These are phyloP conservation scores for Glaucopsyche alexis DNA, from an alignment of 2,888 invertebrate species.

Conservation along the genomic window DNA sequence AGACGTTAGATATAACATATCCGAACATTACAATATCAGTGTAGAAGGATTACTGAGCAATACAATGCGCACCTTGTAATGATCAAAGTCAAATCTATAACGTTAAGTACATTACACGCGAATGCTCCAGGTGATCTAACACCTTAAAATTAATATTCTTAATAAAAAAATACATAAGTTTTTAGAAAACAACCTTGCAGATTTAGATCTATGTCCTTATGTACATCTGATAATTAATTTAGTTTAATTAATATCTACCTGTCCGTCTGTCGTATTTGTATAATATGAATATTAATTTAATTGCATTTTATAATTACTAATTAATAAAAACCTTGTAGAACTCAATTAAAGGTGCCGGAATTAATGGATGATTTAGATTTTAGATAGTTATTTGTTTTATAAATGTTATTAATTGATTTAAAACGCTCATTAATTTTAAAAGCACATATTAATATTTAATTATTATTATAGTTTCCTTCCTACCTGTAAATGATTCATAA, in stretches of 20 bases:
- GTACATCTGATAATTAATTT: neutral
- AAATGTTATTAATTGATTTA: slow-evolving; percentile 8
- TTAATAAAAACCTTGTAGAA: slow-evolving; percentile 3
- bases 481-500: neutral
- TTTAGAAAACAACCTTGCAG: slow-evolving; percentile 1
- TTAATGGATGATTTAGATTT: neutral
- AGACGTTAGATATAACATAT: too few species aligned
- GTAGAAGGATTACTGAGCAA: too few species aligned
- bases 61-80: too few species aligned
- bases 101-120: too few species aligned
- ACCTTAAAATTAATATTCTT: too few species aligned
- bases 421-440: neutral
- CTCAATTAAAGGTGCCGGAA: neutral
- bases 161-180: neutral
- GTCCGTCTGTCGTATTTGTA: neutral
- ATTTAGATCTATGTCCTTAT: neutral
- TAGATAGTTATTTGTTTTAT: neutral
- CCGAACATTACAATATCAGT: too few species aligned
- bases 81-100: too few species aligned
- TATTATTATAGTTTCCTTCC: neutral
- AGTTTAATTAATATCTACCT: neutral
- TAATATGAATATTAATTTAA: slow-evolving; percentile 7
- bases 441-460: neutral
- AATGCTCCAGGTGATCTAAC: too few species aligned
- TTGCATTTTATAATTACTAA: neutral